Conservation (phyloP, 2,797 vertebrate genomes). For the Anguilla obscura region DNA sequence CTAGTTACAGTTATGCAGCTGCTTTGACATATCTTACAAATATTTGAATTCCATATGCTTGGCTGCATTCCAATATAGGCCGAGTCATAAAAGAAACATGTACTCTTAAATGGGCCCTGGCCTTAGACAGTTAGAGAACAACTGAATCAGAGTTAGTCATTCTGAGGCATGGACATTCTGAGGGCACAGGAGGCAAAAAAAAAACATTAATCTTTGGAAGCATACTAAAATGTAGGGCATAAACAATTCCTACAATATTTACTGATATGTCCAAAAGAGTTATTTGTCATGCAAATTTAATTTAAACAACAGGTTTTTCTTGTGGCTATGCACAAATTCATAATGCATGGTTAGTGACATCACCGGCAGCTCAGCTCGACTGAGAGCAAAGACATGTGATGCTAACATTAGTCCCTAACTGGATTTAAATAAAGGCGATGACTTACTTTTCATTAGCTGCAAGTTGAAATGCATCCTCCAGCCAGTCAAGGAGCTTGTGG, state of each 20-base stretch:
- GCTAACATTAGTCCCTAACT: background rate
- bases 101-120: background rate
- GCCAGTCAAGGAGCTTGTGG: conserved; percentile 96
- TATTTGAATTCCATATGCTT: conserved; percentile 17
- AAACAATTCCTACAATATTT: background rate
- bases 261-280: background rate
- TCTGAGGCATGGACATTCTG: background rate
- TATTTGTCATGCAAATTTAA: background rate
- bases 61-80: background rate
- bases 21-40: background rate
- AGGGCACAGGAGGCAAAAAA: background rate
- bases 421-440: conserved; percentile 6
- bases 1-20: background rate
- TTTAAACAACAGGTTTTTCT: background rate
- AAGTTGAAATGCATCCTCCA: conserved; percentile 93
- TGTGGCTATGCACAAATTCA: background rate
- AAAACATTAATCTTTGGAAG: background rate
- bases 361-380: background rate
- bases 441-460: conserved; percentile 84
- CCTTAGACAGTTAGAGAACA: background rate
- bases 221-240: background rate
- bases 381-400: background rate
- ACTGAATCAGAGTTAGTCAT: background rate
- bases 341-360: background rate
- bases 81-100: background rate